Evolutionary conservation across 2,797 vertebrate species (phyloP).

Genomic region (Psittacula echo): DNA sequence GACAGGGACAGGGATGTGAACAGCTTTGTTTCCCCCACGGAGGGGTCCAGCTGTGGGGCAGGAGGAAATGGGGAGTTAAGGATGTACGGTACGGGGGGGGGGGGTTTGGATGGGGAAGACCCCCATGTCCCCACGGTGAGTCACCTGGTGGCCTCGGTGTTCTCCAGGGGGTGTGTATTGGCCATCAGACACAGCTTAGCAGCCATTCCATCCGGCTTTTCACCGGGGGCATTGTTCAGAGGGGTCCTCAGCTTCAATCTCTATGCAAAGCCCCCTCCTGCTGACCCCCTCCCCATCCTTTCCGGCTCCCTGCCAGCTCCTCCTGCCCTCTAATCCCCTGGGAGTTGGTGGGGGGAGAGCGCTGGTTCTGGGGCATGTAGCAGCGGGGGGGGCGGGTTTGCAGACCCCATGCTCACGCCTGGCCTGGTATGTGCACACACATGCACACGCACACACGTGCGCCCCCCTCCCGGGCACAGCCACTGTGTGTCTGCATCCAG

Average conservation of each 20-base stretch:
- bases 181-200: slow-evolving; percentile 18
- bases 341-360: not conserved
- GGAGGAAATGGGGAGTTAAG: not conserved
- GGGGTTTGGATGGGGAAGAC: not conserved
- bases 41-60: not conserved
- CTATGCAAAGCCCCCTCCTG: not conserved
- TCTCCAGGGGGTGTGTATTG: slow-evolving; percentile 13
- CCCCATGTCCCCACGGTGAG: not conserved
- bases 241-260: not conserved
- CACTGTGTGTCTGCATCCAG: not conserved
- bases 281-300: not conserved
- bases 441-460: no score
- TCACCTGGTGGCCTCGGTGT: not conserved
- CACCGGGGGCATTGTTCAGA: not conserved
- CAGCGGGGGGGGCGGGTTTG: not conserved
- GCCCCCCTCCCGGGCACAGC: not conserved
- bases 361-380: not conserved
- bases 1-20: not conserved
- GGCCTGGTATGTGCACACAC: not conserved
- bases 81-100: not conserved
- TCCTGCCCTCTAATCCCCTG: not conserved
- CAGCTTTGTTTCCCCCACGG: not conserved
- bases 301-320: slow-evolving; percentile 8
- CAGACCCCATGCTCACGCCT: not conserved
- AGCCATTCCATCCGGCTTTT: not conserved